phyloP scores from a whole-genome alignment of 2,113 vertebrate species.

The Myocastor coypus region DNA sequence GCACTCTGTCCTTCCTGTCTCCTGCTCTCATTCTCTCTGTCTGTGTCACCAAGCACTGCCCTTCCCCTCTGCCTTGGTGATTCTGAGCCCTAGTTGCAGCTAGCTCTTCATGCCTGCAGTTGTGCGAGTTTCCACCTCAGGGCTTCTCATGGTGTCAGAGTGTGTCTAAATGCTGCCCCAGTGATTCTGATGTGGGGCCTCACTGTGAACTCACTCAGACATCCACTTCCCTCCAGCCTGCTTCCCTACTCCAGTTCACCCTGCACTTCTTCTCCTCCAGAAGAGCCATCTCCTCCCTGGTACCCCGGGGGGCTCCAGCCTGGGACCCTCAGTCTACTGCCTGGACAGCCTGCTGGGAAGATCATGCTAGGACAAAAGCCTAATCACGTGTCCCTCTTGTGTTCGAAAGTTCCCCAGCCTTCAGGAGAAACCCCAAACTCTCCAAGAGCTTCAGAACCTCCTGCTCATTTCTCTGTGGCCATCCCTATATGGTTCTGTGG shows the following conservation, averaged over 20 bases:
- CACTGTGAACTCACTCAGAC: not conserved
- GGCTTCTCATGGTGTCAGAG: not conserved
- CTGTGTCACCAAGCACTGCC: not conserved
- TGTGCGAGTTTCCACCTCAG: not conserved
- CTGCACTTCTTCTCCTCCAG: not conserved
- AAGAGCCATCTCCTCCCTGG: not conserved
- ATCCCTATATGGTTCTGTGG: not conserved
- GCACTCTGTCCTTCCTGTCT: not conserved
- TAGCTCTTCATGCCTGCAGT: not conserved
- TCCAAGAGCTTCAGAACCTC: accelerated
- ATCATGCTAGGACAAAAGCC: slow-evolving; percentile 5
- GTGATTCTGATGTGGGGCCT: not conserved
- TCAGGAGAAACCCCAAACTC: not conserved
- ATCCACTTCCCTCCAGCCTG: not conserved
- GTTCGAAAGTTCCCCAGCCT: not conserved
- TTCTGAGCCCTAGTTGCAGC: not conserved
- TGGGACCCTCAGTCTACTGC: not conserved
- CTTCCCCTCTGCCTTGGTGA: not conserved
- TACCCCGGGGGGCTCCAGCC: not conserved
- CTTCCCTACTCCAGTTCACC: not conserved
- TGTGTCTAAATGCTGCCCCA: not conserved
- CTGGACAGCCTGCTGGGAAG: not conserved
- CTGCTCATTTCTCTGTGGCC: not conserved
- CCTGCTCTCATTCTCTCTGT: not conserved
- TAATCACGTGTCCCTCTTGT: not conserved